These are phyloP conservation scores for Orientallactaga bullata DNA, from an alignment of 2,113 vertebrate species.

Conservation along the genomic window DNA sequence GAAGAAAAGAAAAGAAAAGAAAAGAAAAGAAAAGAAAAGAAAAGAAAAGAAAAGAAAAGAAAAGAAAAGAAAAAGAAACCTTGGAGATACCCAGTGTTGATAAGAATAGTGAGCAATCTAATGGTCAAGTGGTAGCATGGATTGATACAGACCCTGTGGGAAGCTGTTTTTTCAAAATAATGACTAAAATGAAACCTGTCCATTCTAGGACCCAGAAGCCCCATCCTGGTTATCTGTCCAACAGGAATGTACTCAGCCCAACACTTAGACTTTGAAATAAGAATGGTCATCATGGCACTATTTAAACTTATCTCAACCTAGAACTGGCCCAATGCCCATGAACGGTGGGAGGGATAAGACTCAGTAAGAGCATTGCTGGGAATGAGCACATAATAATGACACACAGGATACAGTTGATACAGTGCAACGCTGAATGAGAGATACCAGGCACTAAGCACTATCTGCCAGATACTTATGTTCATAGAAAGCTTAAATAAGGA, in stretches of 20 bases:
- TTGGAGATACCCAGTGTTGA: not conserved
- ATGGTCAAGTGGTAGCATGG: not conserved
- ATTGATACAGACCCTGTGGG: not conserved
- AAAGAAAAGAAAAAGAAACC: too few species aligned
- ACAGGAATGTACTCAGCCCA: not conserved
- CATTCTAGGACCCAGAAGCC: not conserved
- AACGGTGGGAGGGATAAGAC: not conserved
- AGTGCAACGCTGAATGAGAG: not conserved
- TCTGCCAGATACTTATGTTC: not conserved
- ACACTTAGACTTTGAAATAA: not conserved
- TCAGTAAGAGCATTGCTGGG: not conserved
- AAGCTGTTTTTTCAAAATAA: conserved; percentile 32
- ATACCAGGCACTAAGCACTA: not conserved
- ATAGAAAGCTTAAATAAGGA: not conserved
- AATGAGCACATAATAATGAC: not conserved
- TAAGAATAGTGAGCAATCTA: not conserved
- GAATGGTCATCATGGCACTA: not conserved
- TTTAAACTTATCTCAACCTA: not conserved
- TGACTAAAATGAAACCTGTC: conserved; percentile 25
- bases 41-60: too few species aligned
- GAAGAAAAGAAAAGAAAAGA: too few species aligned
- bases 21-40: too few species aligned
- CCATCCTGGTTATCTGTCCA: not conserved
- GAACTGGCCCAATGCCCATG: not conserved
- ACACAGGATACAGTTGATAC: not conserved